A percentile compares a stretch with the other conserved stretches of the same genome.
phyloP scores from a whole-genome alignment of 2,797 vertebrate genomes.

The Sebastes vulpes region DNA sequence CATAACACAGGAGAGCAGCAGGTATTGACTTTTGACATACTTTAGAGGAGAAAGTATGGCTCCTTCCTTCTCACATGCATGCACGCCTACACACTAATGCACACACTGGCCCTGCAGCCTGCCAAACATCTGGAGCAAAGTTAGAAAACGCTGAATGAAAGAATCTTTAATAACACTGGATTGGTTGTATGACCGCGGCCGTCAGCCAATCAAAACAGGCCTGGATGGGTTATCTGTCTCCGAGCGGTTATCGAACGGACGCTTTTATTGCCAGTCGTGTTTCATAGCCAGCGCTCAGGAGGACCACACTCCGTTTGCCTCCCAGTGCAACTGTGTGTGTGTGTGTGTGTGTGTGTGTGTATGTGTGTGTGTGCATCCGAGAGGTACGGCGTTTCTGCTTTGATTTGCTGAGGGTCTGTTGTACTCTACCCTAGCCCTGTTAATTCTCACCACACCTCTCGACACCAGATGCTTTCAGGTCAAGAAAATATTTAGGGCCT shows the following conservation, averaged over 20 bases:
- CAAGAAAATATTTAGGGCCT: slow-evolving; percentile 74
- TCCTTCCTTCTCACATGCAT: slow-evolving; percentile 55
- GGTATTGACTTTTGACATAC: slow-evolving; percentile 73
- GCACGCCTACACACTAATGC: slow-evolving; percentile 40
- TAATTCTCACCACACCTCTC: slow-evolving; percentile 50
- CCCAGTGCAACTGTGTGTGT: slow-evolving; percentile 14
- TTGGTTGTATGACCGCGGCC: slow-evolving; percentile 72
- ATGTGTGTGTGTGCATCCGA: slow-evolving; percentile 27
- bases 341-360: neutral
- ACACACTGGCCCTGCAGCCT: slow-evolving; percentile 45
- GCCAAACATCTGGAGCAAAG: slow-evolving; percentile 86
- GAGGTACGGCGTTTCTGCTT: slow-evolving; percentile 19
- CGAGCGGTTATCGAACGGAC: slow-evolving; percentile 70
- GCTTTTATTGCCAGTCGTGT: slow-evolving; percentile 67
- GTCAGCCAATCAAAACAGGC: slow-evolving; percentile 81
- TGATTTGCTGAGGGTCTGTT: slow-evolving; percentile 34
- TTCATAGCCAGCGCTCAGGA: slow-evolving; percentile 49
- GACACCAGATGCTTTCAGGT: slow-evolving; percentile 64
- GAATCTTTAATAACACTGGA: slow-evolving; percentile 83
- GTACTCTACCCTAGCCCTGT: slow-evolving; percentile 1
- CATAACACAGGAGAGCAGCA: slow-evolving; percentile 40
- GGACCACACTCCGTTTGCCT: slow-evolving; percentile 51
- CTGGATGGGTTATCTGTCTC: slow-evolving; percentile 79
- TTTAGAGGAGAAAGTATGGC: slow-evolving; percentile 56
- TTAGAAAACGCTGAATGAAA: slow-evolving; percentile 84